A percentile compares a stretch with the other conserved stretches of the same genome.
Conservation (phyloP, 1,140 invertebrate genomes). For the Drosophila virilis region DNA sequence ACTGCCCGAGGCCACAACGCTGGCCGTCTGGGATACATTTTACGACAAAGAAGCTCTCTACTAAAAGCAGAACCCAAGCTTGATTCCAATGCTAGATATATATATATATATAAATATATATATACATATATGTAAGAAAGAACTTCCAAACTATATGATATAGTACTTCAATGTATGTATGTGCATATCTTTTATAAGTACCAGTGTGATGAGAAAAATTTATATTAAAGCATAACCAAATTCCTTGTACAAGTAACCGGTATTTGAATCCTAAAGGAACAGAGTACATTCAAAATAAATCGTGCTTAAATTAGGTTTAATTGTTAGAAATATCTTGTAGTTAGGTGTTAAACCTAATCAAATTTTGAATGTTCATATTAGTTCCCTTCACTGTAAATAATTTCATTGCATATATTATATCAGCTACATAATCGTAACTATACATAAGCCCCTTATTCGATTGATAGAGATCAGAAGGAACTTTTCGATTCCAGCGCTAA, state of each 20-base stretch:
- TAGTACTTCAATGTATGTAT: background rate
- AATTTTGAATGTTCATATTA: too few relatives aligned
- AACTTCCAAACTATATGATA: background rate
- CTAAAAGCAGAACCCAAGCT: background rate
- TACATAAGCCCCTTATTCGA: too few relatives aligned
- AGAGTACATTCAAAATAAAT: background rate
- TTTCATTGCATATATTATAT: too few relatives aligned
- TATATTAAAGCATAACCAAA: background rate
- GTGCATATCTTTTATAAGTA: conserved; percentile 11
- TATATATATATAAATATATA: background rate
- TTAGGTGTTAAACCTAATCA: too few relatives aligned
- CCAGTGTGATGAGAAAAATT: background rate
- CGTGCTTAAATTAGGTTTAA: background rate
- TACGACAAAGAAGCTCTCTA: conserved; percentile 51
- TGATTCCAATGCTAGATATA: background rate
- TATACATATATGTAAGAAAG: background rate
- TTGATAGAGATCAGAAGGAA: too few relatives aligned
- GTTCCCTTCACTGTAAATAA: too few relatives aligned
- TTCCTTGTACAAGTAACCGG: background rate
- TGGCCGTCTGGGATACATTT: conserved; percentile 83
- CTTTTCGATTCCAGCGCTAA: too few relatives aligned
- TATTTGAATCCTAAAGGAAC: background rate
- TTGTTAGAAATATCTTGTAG: too few relatives aligned
- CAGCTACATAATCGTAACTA: too few relatives aligned
- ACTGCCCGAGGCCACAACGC: conserved; percentile 75